A percentile compares a stretch with the other conserved stretches of the same genome.
phyloP scores from a whole-genome alignment of 2,797 vertebrate genomes.

The Sarcophilus harrisii region DNA sequence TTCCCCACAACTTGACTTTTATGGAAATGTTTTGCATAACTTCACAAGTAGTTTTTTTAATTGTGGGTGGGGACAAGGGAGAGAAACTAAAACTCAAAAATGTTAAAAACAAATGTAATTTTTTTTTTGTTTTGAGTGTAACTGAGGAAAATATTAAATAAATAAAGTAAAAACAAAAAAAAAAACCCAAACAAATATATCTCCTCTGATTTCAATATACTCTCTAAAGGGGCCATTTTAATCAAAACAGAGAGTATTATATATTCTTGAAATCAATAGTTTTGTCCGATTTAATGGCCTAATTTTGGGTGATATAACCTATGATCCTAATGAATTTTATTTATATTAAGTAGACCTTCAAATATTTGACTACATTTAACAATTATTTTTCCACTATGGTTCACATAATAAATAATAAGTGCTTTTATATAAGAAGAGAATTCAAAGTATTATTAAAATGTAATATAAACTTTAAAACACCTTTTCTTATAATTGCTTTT shows the following conservation, averaged over 20 bases:
- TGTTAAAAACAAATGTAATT: too few relatives aligned
- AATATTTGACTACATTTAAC: constrained; percentile 40
- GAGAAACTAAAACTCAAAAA: too few relatives aligned
- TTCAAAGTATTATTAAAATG: not conserved
- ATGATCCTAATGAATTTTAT: not conserved
- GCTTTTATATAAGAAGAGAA: constrained; percentile 33
- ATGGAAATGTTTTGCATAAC: too few relatives aligned
- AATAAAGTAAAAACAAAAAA: too few relatives aligned
- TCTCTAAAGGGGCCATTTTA: not conserved
- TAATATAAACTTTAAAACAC: not conserved
- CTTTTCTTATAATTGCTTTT: not conserved
- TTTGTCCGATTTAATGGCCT: not conserved
- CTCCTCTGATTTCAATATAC: not conserved
- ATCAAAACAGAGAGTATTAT: not conserved
- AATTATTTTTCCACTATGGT: not conserved
- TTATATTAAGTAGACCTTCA: not conserved
- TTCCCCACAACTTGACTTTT: too few relatives aligned
- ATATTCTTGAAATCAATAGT: not conserved
- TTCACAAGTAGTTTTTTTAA: too few relatives aligned
- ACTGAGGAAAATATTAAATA: too few relatives aligned
- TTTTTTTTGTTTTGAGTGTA: too few relatives aligned
- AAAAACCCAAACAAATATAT: not conserved
- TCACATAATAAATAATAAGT: not conserved
- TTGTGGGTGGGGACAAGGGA: too few relatives aligned
- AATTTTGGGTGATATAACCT: not conserved